Base-by-base conservation (phyloP, 2,888 invertebrate genomes). In the Apomyelois bistriatella region DNA sequence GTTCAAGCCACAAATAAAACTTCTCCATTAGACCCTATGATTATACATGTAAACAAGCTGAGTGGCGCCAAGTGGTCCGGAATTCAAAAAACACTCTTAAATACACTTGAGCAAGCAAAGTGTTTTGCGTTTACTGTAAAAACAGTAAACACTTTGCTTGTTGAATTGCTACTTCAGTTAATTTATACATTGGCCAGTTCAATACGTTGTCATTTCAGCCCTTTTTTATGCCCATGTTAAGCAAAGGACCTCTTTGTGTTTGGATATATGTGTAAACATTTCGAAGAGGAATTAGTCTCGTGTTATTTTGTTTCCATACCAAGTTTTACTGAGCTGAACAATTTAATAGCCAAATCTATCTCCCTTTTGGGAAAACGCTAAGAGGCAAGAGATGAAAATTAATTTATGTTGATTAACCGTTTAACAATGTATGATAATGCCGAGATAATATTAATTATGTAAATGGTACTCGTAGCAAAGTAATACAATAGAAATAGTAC, bases 21-120 rank as follows among this genome's bases (percentile, higher is more conserved):
- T n/a, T n/a, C n/a, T n/a, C n/a, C n/a, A n/a, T n/a, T n/a, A n/a
- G n/a, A n/a, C n/a, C n/a, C n/a, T n/a, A n/a, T n/a, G n/a, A n/a
- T n/a, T n/a, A n/a, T n/a, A 38, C 38, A 15, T 40, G 42, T 42
- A 42, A 42, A 42, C 42, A 42, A 42, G n/a, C 22, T 22, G 42
- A 42, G 42, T 22, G 41, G 16, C 10, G 41, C 17, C n/a, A 42
- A 42, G 42, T 42, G 12, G 6, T 7, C 3, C n/a, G n/a, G 22
- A 42, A 42, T n/a, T 12, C 5, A n/a, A 12, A 28, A 22, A 42
- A 42, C 42, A 42, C 22, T 42, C 22, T 12, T 1, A 7, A 8
- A 15, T n/a, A n/a, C 40, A 42, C 42, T 42, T 12, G 12, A 42
- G n/a, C n/a, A n/a, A n/a, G n/a, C n/a, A n/a, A n/a, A n/a, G n/a